These are phyloP conservation scores for Zapornia atra DNA, from an alignment of 2,113 vertebrate genomes.

Conservation along the genomic window DNA sequence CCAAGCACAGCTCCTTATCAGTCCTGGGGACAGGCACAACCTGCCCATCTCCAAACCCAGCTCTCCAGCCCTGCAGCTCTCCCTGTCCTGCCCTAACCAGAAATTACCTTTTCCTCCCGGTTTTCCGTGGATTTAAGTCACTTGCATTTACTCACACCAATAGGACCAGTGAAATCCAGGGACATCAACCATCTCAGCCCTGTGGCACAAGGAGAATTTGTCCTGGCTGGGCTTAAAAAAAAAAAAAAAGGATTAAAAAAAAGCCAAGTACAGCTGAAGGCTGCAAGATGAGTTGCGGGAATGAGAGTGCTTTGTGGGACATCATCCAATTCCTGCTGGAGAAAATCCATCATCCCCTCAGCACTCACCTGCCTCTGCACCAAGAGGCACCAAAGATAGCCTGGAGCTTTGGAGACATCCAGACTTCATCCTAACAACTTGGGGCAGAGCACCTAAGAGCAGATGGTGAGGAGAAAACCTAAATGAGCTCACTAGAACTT, in stretches of 20 bases:
- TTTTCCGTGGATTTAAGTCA: background rate
- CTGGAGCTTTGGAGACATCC: background rate
- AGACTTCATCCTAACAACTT: accelerated
- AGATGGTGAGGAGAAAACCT: background rate
- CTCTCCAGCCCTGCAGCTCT: background rate
- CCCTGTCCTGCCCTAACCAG: background rate
- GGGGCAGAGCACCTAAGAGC: accelerated
- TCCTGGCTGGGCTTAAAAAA: background rate
- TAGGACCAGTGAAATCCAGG: background rate
- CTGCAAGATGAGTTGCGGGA: conserved; percentile 53
- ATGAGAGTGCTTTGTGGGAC: conserved; percentile 67
- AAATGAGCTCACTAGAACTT: background rate
- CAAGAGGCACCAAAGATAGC: background rate
- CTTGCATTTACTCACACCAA: background rate
- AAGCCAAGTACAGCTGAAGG: background rate
- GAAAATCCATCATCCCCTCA: conserved; percentile 23
- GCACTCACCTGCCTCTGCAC: background rate
- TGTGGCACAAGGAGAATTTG: conserved; percentile 26
- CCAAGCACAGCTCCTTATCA: background rate
- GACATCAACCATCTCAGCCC: background rate
- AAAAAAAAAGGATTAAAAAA: background rate
- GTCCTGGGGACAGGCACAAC: background rate
- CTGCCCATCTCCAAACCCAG: background rate
- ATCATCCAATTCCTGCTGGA: conserved; percentile 59
- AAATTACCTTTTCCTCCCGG: accelerated